Conservation (phyloP, 2,797 vertebrate species). For the Darevskia nairensis region DNA sequence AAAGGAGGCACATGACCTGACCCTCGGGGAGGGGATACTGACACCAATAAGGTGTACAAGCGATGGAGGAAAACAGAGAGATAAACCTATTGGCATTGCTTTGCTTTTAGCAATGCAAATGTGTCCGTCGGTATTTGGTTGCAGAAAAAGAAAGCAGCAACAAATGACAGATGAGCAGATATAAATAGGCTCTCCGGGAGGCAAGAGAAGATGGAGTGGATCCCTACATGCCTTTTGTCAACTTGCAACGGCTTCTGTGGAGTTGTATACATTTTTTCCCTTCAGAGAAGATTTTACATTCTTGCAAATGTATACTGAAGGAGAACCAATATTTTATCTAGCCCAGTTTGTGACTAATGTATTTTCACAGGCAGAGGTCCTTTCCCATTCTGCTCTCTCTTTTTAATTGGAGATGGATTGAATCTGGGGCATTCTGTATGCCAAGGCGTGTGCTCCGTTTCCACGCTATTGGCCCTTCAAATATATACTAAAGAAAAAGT, state of each 20-base stretch:
- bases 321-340: not conserved
- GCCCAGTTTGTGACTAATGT: not conserved
- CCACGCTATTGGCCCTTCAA: not conserved
- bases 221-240: not conserved
- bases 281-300: conserved; percentile 1
- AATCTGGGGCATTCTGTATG: not conserved
- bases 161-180: not conserved
- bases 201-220: not conserved
- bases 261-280: not conserved
- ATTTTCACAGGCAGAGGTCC: no score
- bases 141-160: not conserved
- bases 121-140: not conserved
- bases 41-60: not conserved
- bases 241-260: not conserved
- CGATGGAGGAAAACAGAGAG: not conserved
- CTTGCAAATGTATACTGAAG: not conserved
- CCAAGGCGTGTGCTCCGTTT: not conserved
- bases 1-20: not conserved
- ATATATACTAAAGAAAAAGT: not conserved
- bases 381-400: not conserved
- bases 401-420: not conserved
- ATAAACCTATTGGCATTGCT: not conserved
- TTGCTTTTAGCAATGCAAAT: not conserved
- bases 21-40: not conserved
- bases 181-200: conserved; percentile 17